These are phyloP conservation scores for Leptobrachium leishanense DNA, from an alignment of 2,113 vertebrate genomes.

Conservation along the genomic window DNA sequence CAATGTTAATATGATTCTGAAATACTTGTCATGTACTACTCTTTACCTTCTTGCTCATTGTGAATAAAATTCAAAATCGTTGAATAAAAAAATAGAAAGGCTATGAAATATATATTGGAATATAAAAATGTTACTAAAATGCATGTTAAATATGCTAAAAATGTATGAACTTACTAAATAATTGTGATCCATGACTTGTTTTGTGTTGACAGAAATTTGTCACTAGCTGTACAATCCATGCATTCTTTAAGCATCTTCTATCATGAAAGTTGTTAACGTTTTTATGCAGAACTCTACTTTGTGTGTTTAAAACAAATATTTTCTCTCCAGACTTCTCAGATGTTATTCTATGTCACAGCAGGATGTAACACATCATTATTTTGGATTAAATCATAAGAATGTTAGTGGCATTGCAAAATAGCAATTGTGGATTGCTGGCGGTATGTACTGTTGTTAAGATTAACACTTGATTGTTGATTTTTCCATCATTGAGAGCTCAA, in stretches of 20 bases:
- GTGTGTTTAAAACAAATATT: slow-evolving; percentile 47
- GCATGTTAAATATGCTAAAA: slow-evolving; percentile 3
- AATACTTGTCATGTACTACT: too few relatives aligned
- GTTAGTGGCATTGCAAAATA: slow-evolving; percentile 21
- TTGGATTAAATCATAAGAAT: slow-evolving; percentile 38
- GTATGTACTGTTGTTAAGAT: slow-evolving; percentile 38
- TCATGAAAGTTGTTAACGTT: slow-evolving; percentile 35
- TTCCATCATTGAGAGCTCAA: slow-evolving; percentile 34
- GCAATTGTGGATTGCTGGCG: slow-evolving; percentile 36
- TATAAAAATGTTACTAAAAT: too few relatives aligned
- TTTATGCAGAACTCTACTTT: slow-evolving; percentile 33
- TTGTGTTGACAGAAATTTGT: slow-evolving; percentile 22
- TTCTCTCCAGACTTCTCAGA: slow-evolving; percentile 44
- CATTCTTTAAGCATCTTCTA: slow-evolving; percentile 25
- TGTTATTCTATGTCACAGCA: slow-evolving; percentile 46
- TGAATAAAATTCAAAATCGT: too few relatives aligned
- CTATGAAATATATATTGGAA: too few relatives aligned
- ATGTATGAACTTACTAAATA: slow-evolving; percentile 20
- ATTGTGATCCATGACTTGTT: slow-evolving; percentile 17
- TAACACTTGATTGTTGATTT: slow-evolving; percentile 49
- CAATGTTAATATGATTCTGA: too few relatives aligned
- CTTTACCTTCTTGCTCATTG: too few relatives aligned
- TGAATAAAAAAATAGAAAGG: too few relatives aligned
- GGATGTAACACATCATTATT: slow-evolving; percentile 50
- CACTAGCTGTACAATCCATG: slow-evolving; percentile 45